Evolutionary conservation across 2,888 invertebrate genomes (phyloP), one percentile per base, ranked within the genome.

Genomic region (Caenorhabditis sulstoni): DNA sequence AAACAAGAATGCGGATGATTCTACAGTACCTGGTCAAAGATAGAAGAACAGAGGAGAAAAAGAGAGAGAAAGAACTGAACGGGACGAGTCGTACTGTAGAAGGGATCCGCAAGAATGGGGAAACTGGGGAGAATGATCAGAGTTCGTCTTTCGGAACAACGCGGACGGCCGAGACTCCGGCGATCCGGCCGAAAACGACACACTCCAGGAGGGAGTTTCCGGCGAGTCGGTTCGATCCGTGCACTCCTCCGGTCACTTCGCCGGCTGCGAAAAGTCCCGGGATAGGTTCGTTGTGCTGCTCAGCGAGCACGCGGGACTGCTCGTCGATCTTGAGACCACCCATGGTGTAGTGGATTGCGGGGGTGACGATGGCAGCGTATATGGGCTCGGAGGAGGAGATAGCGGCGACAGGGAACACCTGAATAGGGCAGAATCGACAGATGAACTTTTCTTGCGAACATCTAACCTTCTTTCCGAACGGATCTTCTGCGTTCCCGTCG

Each of bases 201-300:
- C 90, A 90, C 68, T 90, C 90, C 49, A 90, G 73, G 22, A 90
- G 86, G 1, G 90, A 90, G 78, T 90, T 90, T 68, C 90, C 90
- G 45, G 88, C 90, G 20, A 90, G 83, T 16, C 90, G 84, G 64
- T 90, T 90, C 18, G 84, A 81, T 3, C 90, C 90, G 74, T 90
- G 90, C 1, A 90, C 89, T 16, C 90, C 90, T 5, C 90, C 90
- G n/a, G 88, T 87, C 22, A 90, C 90, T 80, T 90, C 90, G 41
- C 90, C 90, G 35, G 90, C 90, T 7, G 90, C 90, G 23, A 85
- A 81, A 7, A 90, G 81, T n/a, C 89, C 89, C 45, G 79, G 67
- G 62, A 90, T 88, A 12, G 88, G 83, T 7, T 29, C 29, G 39
- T 83, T 74, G 41, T 79, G 77, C 74, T 86, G 86, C 67, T 88